phyloP scores from a whole-genome alignment of 2,797 vertebrate genomes.

The Tolypeutes matacus region DNA sequence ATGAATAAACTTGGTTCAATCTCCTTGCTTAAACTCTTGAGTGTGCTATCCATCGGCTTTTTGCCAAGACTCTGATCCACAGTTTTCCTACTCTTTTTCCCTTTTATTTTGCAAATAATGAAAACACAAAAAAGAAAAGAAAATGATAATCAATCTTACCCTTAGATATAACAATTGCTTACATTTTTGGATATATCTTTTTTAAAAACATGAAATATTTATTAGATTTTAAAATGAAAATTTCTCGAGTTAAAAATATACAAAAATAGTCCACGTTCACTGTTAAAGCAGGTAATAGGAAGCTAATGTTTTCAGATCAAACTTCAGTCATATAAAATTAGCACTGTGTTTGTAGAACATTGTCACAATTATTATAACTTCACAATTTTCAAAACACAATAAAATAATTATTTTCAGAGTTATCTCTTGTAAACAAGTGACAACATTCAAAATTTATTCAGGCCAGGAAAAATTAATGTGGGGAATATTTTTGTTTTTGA shows the following conservation, averaged over 20 bases:
- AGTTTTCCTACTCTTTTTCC: not conserved
- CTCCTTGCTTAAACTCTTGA: not conserved
- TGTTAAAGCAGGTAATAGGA: conserved; percentile 29
- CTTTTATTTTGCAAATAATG: not conserved
- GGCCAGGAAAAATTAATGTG: conserved; percentile 25
- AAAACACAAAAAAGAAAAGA: not conserved
- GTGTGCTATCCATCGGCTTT: not conserved
- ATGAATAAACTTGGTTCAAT: not conserved
- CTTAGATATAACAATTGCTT: not conserved
- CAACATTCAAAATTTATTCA: conserved; percentile 45
- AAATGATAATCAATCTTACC: not conserved
- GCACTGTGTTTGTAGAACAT: not conserved
- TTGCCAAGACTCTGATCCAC: not conserved
- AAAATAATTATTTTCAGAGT: conserved; percentile 38
- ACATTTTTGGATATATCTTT: not conserved
- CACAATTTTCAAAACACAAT: conserved; percentile 34
- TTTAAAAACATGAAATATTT: not conserved
- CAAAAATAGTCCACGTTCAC: not conserved
- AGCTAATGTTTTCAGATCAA: conserved; percentile 49
- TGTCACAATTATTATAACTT: not conserved
- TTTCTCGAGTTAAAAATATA: not conserved
- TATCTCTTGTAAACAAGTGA: conserved; percentile 24
- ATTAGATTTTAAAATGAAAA: conserved; percentile 23
- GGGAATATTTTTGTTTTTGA: conserved; percentile 4
- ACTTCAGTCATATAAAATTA: conserved; percentile 23